Conservation (phyloP, 2,888 invertebrate genomes). For the Panopea generosa region DNA sequence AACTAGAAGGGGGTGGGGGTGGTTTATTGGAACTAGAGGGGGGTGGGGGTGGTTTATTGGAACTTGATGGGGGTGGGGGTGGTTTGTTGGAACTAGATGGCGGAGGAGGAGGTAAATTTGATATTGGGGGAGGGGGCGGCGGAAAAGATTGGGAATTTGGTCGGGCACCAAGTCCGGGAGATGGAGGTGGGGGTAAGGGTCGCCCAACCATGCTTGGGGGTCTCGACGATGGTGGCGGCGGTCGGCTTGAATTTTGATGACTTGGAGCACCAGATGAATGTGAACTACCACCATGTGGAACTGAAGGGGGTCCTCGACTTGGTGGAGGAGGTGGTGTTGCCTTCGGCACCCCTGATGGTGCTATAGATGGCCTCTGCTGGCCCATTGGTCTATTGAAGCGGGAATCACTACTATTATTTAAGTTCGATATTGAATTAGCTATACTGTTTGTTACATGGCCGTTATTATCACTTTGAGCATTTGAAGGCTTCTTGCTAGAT, state of each 20-base stretch:
- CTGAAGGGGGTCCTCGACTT: constrained; percentile 55
- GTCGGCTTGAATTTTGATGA: constrained; percentile 27
- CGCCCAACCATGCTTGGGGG: constrained; percentile 53
- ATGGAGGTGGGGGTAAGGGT: constrained; percentile 60
- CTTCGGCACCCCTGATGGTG: constrained; percentile 44
- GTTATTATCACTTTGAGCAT: constrained; percentile 27
- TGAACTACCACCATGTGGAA: constrained; percentile 26
- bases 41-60: constrained; percentile 54
- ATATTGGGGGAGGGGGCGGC: constrained; percentile 52
- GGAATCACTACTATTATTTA: constrained; percentile 19
- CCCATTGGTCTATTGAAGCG: constrained; percentile 5
- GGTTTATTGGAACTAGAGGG: constrained; percentile 57
- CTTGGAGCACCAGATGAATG: constrained; percentile 38
- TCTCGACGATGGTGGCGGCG: constrained; percentile 39
- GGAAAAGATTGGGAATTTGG: constrained; percentile 15
- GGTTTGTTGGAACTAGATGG: constrained; percentile 57
- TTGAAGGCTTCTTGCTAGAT: constrained; percentile 50
- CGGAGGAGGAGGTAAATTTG: constrained; percentile 49
- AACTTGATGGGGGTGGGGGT: constrained; percentile 62
- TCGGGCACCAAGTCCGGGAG: constrained; percentile 18
- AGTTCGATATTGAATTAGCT: constrained; percentile 51
- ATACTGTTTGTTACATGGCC: constrained; percentile 12
- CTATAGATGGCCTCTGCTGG: constrained; percentile 31
- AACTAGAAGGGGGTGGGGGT: constrained; percentile 62
- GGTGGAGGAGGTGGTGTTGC: constrained; percentile 61